These are phyloP conservation scores for Holacanthus passer DNA, from an alignment of 2,113 vertebrate species.

Conservation along the genomic window DNA sequence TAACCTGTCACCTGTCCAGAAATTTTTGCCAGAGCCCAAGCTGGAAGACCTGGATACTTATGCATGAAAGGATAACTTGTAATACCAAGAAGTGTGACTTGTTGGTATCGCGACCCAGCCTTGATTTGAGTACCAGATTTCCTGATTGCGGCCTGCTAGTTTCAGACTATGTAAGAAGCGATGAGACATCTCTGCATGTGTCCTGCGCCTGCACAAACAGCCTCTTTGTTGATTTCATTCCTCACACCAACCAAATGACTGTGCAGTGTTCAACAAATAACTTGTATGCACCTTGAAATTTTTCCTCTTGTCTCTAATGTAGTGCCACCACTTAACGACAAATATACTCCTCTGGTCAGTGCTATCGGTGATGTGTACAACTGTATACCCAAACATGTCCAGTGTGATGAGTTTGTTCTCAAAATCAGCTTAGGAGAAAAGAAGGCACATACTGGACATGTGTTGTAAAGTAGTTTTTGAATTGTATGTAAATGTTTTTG, in stretches of 20 bases:
- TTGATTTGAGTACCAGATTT: constrained; percentile 77
- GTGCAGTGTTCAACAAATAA: constrained; percentile 2
- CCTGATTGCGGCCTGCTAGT: constrained; percentile 26
- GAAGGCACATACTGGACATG: constrained; percentile 16
- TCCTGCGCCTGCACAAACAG: constrained; percentile 38
- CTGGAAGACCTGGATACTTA: constrained; percentile 62
- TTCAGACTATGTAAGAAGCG: constrained; percentile 22
- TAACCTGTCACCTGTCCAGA: constrained; percentile 28
- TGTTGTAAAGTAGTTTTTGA: constrained; percentile 51
- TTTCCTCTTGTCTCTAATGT: constrained; percentile 49
- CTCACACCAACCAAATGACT: constrained; percentile 27
- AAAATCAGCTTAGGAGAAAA: not conserved
- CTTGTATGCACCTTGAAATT: constrained; percentile 63
- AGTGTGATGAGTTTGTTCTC: constrained; percentile 24
- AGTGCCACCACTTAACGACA: constrained; percentile 38
- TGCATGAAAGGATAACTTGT: constrained; percentile 80
- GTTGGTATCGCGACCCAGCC: constrained; percentile 57
- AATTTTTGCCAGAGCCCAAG: constrained; percentile 3
- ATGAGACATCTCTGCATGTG: constrained; percentile 64
- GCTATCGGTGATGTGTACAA: constrained; percentile 55
- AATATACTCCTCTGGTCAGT: constrained; percentile 39
- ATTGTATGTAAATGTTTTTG: constrained; percentile 27
- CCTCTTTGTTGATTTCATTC: constrained; percentile 29
- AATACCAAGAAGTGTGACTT: constrained; percentile 23
- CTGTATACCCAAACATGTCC: constrained; percentile 38